These are phyloP conservation scores for Melolontha melolontha DNA, from an alignment of 2,888 invertebrate species.

Conservation along the genomic window DNA sequence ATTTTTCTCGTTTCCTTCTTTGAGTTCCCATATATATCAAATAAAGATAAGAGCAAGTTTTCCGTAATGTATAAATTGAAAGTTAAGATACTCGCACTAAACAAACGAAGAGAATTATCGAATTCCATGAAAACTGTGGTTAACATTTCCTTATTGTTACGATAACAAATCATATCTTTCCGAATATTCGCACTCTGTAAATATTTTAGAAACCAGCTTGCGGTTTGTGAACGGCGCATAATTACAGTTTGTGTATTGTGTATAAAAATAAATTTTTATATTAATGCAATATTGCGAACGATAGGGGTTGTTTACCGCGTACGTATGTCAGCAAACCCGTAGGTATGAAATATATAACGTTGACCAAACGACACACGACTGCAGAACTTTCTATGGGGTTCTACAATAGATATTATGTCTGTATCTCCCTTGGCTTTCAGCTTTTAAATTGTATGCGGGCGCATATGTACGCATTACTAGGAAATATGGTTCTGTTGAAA, in stretches of 20 bases:
- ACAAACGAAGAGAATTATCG: background rate
- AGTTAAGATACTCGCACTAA: no score
- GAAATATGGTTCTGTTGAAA: conserved; percentile 25
- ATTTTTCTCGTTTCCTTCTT: no score
- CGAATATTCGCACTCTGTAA: no score
- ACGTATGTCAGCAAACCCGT: conserved; percentile 7
- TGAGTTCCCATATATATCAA: no score
- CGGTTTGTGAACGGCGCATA: no score
- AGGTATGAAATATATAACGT: background rate
- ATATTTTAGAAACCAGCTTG: no score
- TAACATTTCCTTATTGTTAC: conserved; percentile 15
- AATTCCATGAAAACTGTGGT: conserved; percentile 24
- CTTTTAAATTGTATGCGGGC: conserved; percentile 37
- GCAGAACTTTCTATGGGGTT: conserved; percentile 12
- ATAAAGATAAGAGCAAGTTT: no score
- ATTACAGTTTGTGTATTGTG: no score
- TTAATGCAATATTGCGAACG: background rate
- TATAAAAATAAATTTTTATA: no score
- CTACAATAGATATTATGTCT: conserved; percentile 34
- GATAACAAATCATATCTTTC: conserved; percentile 15
- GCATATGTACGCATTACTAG: conserved; percentile 20
- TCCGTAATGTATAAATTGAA: no score
- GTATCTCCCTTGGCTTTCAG: conserved; percentile 15
- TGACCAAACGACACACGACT: conserved; percentile 22
- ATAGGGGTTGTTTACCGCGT: conserved; percentile 31